Conservation (phyloP, 2,797 vertebrate genomes). For the Scolopax bukidnonensis region DNA sequence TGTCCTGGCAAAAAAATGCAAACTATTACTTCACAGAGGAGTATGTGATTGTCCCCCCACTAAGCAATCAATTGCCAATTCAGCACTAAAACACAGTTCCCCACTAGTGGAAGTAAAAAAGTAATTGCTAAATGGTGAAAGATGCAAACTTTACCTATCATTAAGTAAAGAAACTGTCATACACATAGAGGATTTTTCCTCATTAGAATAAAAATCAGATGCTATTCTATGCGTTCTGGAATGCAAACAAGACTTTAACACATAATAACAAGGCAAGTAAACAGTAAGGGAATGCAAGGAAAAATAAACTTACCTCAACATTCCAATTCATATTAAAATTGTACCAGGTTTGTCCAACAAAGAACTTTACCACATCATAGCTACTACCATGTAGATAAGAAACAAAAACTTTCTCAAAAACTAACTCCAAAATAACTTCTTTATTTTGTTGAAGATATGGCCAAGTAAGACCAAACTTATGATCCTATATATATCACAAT, state of each 20-base stretch:
- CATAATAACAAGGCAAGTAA: not conserved
- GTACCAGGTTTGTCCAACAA: not conserved
- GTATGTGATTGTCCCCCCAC: not conserved
- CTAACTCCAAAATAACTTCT: not conserved
- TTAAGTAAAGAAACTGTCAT: not conserved
- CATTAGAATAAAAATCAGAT: not conserved
- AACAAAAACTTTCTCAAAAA: not conserved
- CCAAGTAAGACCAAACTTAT: not conserved
- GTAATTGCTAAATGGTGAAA: not conserved
- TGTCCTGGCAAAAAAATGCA: not conserved
- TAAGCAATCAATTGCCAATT: not conserved
- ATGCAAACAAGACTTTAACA: not conserved
- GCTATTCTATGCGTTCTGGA: not conserved
- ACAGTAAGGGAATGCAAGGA: not conserved
- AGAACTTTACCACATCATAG: not conserved
- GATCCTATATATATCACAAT: not conserved
- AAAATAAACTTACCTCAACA: not conserved
- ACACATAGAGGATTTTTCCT: accelerated
- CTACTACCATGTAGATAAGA: not conserved
- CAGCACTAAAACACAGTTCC: not conserved
- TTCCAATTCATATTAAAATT: not conserved
- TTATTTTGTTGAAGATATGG: not conserved
- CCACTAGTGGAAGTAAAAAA: not conserved
- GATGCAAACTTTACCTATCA: not conserved
- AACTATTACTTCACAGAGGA: not conserved